Evolutionary conservation across 2,113 vertebrate genomes (phyloP).

Genomic region (Pterophyllum scalare): DNA sequence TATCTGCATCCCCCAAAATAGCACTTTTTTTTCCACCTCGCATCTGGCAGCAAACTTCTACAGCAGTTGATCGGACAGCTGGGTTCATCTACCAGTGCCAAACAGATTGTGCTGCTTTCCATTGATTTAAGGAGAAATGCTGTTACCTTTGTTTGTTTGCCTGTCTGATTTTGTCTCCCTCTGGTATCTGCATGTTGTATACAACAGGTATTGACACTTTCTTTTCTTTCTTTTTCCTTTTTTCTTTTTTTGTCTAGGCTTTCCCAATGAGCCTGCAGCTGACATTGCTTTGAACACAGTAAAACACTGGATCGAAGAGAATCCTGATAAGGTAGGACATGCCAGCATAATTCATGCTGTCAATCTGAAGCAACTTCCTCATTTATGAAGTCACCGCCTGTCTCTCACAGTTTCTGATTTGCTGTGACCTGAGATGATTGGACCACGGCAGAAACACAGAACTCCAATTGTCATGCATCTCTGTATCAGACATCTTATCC

Average conservation of each 20-base stretch:
- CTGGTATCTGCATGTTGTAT: conserved; percentile 40
- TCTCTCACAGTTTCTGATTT: conserved; percentile 5
- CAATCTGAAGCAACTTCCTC: background rate
- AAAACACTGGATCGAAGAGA: conserved; percentile 91
- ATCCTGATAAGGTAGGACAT: conserved; percentile 88
- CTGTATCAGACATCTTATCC: conserved; percentile 35
- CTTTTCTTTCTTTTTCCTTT: conserved; percentile 26
- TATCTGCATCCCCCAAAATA: conserved; percentile 13
- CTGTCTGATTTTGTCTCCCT: conserved; percentile 42
- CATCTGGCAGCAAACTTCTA: conserved; percentile 46
- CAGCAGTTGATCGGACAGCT: conserved; percentile 54
- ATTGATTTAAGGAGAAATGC: conserved; percentile 56
- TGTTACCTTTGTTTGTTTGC: conserved; percentile 41
- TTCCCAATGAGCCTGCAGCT: conserved; percentile 96
- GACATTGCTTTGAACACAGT: conserved; percentile 89
- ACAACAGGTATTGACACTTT: conserved; percentile 47
- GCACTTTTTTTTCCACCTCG: conserved; percentile 27
- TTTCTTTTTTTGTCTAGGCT: conserved; percentile 80
- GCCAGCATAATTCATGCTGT: conserved; percentile 7
- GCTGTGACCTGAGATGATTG: conserved; percentile 28
- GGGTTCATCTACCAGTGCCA: conserved; percentile 37
- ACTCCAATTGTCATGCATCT: conserved; percentile 45
- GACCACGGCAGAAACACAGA: conserved; percentile 35
- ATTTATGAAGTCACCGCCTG: background rate
- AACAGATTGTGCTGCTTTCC: conserved; percentile 49